These are phyloP conservation scores for Agrotis segetum DNA, from an alignment of 2,888 invertebrate species.

Conservation along the genomic window DNA sequence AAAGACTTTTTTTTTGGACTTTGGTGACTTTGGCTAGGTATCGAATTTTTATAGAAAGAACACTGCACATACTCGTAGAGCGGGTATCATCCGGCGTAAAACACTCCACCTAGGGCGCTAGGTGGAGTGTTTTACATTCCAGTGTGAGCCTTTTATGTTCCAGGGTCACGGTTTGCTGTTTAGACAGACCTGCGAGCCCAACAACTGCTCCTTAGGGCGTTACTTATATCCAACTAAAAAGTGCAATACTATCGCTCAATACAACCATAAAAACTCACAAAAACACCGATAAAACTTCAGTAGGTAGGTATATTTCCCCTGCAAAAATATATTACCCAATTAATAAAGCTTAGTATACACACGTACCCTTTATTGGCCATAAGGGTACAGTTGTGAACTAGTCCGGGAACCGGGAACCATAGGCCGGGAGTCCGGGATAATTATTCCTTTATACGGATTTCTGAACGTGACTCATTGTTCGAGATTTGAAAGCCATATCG, in stretches of 20 bases:
- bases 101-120: too few species aligned
- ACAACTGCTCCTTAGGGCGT: too few species aligned
- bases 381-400: slow-evolving; percentile 53
- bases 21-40: too few species aligned
- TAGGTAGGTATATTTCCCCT: not conserved
- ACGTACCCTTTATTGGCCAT: slow-evolving; percentile 42
- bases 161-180: too few species aligned
- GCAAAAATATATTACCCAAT: slow-evolving; percentile 39
- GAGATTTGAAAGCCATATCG: slow-evolving; percentile 25
- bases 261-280: slow-evolving; percentile 3
- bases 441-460: slow-evolving; percentile 50
- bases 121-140: too few species aligned
- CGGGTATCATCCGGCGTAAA: too few species aligned
- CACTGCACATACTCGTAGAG: too few species aligned
- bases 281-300: slow-evolving; percentile 16
- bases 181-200: too few species aligned
- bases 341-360: slow-evolving; percentile 49
- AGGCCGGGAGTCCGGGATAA: slow-evolving; percentile 43
- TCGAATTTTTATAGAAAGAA: too few species aligned
- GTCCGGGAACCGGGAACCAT: slow-evolving; percentile 33
- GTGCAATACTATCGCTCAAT: not conserved
- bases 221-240: not conserved
- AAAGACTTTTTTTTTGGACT: too few species aligned
- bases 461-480: slow-evolving; percentile 25
- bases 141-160: too few species aligned